Conservation (phyloP, 2,113 vertebrate species). For the Sprattus sprattus region DNA sequence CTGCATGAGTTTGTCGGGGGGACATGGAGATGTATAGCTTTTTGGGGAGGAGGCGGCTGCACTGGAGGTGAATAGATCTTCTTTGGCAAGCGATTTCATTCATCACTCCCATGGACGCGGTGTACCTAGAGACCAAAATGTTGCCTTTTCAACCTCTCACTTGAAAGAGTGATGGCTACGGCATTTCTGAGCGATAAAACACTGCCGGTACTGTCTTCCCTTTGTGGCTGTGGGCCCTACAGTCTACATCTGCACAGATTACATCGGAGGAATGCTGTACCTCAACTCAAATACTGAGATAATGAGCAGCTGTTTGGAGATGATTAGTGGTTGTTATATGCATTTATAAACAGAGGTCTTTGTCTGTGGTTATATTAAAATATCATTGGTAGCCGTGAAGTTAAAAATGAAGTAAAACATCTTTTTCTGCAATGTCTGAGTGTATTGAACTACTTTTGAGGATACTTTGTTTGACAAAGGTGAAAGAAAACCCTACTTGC, state of each 20-base stretch:
- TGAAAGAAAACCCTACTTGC: not conserved
- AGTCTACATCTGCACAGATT: not conserved
- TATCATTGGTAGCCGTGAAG: not conserved
- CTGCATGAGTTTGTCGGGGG: not conserved
- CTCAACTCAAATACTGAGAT: not conserved
- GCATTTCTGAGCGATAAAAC: not conserved
- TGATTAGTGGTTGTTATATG: not conserved
- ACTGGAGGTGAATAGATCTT: conserved; percentile 1
- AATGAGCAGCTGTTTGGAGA: not conserved
- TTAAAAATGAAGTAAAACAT: not conserved
- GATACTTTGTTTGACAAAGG: not conserved
- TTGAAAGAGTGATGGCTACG: conserved; percentile 21
- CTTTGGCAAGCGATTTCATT: not conserved
- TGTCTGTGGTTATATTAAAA: not conserved
- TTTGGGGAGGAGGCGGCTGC: not conserved
- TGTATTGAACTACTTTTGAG: not conserved
- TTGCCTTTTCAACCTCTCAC: conserved; percentile 21
- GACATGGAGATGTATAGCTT: not conserved
- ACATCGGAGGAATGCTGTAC: not conserved
- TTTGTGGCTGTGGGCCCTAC: not conserved
- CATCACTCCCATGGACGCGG: not conserved
- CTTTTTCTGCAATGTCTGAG: not conserved
- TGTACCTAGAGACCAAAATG: conserved; percentile 17
- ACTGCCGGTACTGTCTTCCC: not conserved
- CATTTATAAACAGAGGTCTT: not conserved